Evolutionary conservation across 2,113 vertebrate genomes (phyloP), one percentile per base, ranked within the genome.

Genomic region (Strix aluco): DNA sequence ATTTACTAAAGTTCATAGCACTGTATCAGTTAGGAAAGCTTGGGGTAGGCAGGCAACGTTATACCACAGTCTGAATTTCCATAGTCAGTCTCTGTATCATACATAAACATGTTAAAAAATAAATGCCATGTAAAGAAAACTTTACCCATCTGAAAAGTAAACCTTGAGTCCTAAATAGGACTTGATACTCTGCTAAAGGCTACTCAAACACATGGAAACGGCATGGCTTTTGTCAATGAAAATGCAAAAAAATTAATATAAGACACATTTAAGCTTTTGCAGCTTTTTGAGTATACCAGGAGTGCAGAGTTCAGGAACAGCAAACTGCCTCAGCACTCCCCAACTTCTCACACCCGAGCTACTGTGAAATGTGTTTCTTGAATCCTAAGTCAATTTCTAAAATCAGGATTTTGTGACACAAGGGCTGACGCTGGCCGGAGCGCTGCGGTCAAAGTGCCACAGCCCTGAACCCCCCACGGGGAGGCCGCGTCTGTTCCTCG

Each of bases 61-160:
- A 3, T 0, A 0, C 5, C 15, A 2, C 29, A 12, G 42, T 0
- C 40, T 7, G 11, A 14, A 4, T 2, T 11, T 2, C 65, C 6
- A 0, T 1, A 5, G 32, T n/a, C 21, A 5, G n/a, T 2, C 74
- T 38, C 57, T 22, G 16, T 9, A 7, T 46, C 38, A 7, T 3
- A 8, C 19, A 2, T 6, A 7, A 25, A 13, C 13, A 5, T 2
- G 11, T 30, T 29, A 34, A 55, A 54, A 58, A 61, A n/a, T 11
- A 15, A 63, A 42, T 2, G 12, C 18, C 10, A 6, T 1, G 8
- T n/a, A 19, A 36, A 25, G 18, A 58, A 40, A 58, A 30, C 5
- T 18, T 25, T 15, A 54, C 19, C 11, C 3, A 2, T 17, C 51
- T 51, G 38, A 9, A 65, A 26, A 49, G 11, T 26, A 51, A 62